Evolutionary conservation across 2,888 invertebrate species (phyloP).

Genomic region (Cheilosia impressa): DNA sequence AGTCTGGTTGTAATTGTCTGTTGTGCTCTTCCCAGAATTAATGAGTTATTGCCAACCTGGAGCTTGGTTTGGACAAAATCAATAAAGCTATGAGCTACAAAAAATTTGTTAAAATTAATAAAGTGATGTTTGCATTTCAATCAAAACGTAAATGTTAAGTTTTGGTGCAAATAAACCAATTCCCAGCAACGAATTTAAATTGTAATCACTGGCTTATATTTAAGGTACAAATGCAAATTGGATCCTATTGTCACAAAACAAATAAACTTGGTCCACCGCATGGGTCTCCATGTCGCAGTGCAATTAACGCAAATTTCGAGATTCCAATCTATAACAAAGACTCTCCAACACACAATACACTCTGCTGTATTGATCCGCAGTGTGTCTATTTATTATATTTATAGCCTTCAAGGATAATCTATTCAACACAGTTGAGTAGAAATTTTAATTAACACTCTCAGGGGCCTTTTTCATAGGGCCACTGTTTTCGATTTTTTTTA

Average conservation of each 20-base stretch:
- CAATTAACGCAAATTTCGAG: slow-evolving; percentile 31
- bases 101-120: too few relatives aligned
- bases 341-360: slow-evolving; percentile 6
- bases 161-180: too few relatives aligned
- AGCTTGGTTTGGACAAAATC: too few relatives aligned
- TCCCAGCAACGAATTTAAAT: too few relatives aligned
- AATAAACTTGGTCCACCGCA: neutral
- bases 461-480: slow-evolving; percentile 6
- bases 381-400: slow-evolving; percentile 44
- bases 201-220: too few relatives aligned
- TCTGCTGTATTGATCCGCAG: slow-evolving; percentile 46
- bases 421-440: slow-evolving; percentile 54
- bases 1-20: too few relatives aligned
- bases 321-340: slow-evolving; percentile 40
- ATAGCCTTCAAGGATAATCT: slow-evolving; percentile 61
- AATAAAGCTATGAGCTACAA: too few relatives aligned
- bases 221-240: too few relatives aligned
- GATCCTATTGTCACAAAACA: neutral
- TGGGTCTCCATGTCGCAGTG: neutral
- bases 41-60: too few relatives aligned
- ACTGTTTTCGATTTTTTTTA: slow-evolving; percentile 40
- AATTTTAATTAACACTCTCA: slow-evolving; percentile 60
- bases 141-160: too few relatives aligned
- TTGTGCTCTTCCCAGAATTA: too few relatives aligned
- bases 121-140: too few relatives aligned